phyloP scores from a whole-genome alignment of 2,888 invertebrate genomes.

The Lasioglossum pauxillum region DNA sequence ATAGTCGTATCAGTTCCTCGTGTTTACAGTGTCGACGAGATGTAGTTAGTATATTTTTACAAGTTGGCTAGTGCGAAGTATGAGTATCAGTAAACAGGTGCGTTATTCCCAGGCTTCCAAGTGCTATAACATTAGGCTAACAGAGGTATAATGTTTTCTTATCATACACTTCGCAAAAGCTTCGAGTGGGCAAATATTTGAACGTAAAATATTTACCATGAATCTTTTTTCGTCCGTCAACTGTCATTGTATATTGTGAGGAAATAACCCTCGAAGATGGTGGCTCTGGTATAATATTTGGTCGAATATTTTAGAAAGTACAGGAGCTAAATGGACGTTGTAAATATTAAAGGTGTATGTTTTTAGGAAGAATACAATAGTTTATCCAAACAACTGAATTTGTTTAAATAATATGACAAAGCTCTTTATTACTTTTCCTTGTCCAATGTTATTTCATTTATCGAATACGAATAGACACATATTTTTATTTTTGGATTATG shows the following conservation, averaged over 20 bases:
- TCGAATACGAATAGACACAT: too few relatives aligned
- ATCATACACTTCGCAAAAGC: background rate
- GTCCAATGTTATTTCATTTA: too few relatives aligned
- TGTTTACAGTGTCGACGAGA: background rate
- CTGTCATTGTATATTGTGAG: background rate
- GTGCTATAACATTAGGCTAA: slow-evolving; percentile 3
- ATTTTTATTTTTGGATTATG: too few relatives aligned
- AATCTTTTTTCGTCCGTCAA: background rate
- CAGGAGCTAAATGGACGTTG: background rate
- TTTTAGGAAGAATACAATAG: background rate
- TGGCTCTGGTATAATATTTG: background rate
- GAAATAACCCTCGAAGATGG: background rate
- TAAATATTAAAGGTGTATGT: background rate
- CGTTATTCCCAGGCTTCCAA: background rate
- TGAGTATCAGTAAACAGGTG: background rate
- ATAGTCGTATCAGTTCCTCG: background rate
- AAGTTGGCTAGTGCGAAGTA: background rate
- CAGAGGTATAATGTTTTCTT: slow-evolving; percentile 5
- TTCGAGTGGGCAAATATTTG: slow-evolving; percentile 7
- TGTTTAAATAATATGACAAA: too few relatives aligned
- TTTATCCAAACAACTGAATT: too few relatives aligned
- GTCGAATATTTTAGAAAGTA: background rate
- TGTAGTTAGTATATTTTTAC: background rate
- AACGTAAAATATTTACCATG: slow-evolving; percentile 1
- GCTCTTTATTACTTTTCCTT: too few relatives aligned